phyloP scores from a whole-genome alignment of 53 echinoderm and acorn worm species.

The Temnopleurus reevesii region DNA sequence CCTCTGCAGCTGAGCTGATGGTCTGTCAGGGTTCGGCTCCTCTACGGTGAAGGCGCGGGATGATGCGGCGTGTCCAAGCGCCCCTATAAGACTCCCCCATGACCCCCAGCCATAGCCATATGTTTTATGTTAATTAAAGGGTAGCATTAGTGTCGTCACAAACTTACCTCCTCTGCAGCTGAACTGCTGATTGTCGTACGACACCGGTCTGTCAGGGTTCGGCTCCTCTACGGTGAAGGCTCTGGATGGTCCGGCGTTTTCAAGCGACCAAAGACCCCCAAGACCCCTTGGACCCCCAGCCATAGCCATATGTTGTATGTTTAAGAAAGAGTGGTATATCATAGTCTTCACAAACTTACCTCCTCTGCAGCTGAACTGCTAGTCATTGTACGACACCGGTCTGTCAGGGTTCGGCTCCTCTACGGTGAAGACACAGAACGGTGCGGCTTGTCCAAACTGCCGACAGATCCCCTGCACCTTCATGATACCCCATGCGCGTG shows the following conservation, averaged over 20 bases:
- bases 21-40: background rate
- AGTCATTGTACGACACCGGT: constrained; percentile 3
- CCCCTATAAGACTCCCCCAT: too few relatives aligned
- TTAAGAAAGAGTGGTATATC: too few relatives aligned
- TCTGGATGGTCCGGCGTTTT: background rate
- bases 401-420: background rate
- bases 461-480: constrained; percentile 19
- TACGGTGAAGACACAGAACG: background rate
- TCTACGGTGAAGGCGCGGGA: constrained; percentile 14
- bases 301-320: too few relatives aligned
- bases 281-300: too few relatives aligned
- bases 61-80: background rate
- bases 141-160: background rate
- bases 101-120: too few relatives aligned
- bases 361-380: constrained; percentile 33
- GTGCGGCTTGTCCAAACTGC: background rate
- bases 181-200: constrained; percentile 37
- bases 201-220: background rate
- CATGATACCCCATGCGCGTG: constrained; percentile 12
- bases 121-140: background rate
- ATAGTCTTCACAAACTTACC: constrained; percentile 19
- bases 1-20: constrained; percentile 30
- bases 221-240: background rate
- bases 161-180: constrained; percentile 27
- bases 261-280: too few relatives aligned